Conservation (phyloP, 2,113 vertebrate species). For the Ochotona princeps region DNA sequence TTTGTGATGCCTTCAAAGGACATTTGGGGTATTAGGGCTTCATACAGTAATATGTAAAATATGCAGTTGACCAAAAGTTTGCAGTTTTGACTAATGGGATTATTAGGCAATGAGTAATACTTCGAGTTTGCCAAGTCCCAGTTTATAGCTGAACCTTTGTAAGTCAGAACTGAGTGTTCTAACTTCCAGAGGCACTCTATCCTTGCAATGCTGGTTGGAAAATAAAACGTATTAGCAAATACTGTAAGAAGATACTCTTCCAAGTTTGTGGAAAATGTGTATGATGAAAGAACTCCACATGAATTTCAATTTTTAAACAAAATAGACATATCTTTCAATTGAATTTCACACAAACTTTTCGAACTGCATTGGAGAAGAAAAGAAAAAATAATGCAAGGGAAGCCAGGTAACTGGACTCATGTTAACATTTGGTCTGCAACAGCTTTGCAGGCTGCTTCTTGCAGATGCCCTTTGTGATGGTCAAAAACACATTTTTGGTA, state of each 20-base stretch:
- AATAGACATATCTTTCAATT: too few species aligned
- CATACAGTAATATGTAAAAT: constrained; percentile 73
- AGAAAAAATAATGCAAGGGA: background rate
- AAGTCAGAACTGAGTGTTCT: constrained; percentile 69
- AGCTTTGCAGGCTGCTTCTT: background rate
- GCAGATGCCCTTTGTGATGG: background rate
- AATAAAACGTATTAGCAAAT: constrained; percentile 50
- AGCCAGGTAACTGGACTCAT: background rate
- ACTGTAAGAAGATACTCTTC: background rate
- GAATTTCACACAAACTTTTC: too few species aligned
- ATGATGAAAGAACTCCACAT: too few species aligned
- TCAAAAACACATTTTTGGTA: background rate
- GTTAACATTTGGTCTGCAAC: background rate
- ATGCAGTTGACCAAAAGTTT: constrained; percentile 70
- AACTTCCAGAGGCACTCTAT: constrained; percentile 30
- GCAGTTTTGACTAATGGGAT: constrained; percentile 76
- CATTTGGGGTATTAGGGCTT: constrained; percentile 43
- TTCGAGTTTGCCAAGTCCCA: constrained; percentile 69
- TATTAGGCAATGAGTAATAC: constrained; percentile 78
- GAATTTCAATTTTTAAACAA: too few species aligned
- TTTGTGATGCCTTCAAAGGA: constrained; percentile 48
- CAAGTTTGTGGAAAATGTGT: too few species aligned
- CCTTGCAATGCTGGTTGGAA: constrained; percentile 50
- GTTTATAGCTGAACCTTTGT: constrained; percentile 63
- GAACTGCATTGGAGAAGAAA: background rate